Percentiles rank a stretch among this genome's conserved stretches.
Evolutionary conservation across 2,797 vertebrate genomes (phyloP).

Genomic region (Sebastes hubbsi): DNA sequence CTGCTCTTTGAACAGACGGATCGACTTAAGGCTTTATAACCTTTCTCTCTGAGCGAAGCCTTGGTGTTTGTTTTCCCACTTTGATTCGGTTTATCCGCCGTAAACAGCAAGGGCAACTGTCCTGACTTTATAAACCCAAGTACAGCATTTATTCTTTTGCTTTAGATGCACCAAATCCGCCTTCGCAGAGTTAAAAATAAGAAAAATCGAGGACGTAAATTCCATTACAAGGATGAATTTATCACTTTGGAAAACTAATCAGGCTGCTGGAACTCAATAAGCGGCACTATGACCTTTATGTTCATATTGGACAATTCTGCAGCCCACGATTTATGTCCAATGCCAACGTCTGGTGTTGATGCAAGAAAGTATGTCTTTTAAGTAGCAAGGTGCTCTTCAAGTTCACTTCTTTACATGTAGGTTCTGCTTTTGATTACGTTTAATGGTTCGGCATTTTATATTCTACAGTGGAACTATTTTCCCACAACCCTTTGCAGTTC

Average conservation of each 20-base stretch:
- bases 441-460: background rate
- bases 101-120: background rate
- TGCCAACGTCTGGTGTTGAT: background rate
- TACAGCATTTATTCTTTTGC: background rate
- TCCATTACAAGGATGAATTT: background rate
- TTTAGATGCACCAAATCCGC: background rate
- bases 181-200: background rate
- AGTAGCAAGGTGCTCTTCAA: background rate
- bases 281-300: background rate
- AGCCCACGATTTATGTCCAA: background rate
- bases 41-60: background rate
- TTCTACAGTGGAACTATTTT: background rate
- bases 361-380: background rate
- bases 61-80: background rate
- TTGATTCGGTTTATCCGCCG: background rate
- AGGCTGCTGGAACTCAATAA: background rate
- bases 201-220: background rate
- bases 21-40: background rate
- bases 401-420: background rate
- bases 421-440: background rate
- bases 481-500: background rate
- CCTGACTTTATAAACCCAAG: background rate
- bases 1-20: slow-evolving; percentile 20
- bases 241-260: background rate
- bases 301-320: background rate